These are phyloP conservation scores for Psophia crepitans DNA, from an alignment of 2,113 vertebrate genomes.

Conservation along the genomic window DNA sequence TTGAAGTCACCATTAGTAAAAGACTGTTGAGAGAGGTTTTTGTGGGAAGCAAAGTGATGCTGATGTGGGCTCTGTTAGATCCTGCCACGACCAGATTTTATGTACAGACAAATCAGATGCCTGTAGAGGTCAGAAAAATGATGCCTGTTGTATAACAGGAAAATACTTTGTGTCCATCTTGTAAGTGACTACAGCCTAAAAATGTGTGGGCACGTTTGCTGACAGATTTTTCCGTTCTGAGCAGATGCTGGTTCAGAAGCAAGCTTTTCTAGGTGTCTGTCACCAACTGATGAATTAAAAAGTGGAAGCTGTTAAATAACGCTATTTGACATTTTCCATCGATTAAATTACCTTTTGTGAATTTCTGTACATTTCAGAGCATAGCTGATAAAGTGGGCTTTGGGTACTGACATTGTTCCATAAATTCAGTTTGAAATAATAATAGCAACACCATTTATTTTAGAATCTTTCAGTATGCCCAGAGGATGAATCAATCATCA, in stretches of 20 bases:
- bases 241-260: neutral
- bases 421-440: neutral
- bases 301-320: neutral
- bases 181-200: neutral
- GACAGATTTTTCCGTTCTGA: neutral
- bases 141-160: neutral
- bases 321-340: neutral
- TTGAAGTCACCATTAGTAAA: neutral
- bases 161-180: neutral
- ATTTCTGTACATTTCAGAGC: neutral
- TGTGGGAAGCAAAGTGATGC: neutral
- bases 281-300: neutral
- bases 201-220: accelerated
- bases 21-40: neutral
- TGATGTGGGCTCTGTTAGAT: accelerated
- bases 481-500: conserved; percentile 98
- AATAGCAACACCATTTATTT: neutral
- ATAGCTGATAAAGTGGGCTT: neutral
- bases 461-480: conserved; percentile 98
- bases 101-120: neutral
- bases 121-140: neutral
- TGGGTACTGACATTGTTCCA: neutral
- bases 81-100: neutral
- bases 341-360: neutral
- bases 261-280: neutral